phyloP scores from a whole-genome alignment of 1,140 invertebrate genomes.

The Asobara japonica region DNA sequence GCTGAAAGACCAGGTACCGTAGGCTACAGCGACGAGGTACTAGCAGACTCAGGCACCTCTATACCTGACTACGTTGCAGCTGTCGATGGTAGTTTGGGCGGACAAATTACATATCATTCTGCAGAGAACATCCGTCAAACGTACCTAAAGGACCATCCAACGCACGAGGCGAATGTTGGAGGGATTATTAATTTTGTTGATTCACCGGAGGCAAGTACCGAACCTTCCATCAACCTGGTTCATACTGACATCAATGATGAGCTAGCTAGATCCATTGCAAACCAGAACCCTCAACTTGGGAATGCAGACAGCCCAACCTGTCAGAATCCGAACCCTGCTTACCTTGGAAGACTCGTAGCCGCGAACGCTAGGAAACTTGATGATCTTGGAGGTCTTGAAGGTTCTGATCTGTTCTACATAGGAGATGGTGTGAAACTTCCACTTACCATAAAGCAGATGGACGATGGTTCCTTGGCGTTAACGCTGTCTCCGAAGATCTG shows the following conservation, averaged over 20 bases:
- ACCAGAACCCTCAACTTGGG: too few relatives aligned
- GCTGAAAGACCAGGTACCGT: background rate
- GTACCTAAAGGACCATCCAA: conserved; percentile 42
- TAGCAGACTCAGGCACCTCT: background rate
- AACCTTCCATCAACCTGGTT: too few relatives aligned
- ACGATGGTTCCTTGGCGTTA: conserved; percentile 53
- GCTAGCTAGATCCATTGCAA: too few relatives aligned
- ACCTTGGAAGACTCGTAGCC: conserved; percentile 31
- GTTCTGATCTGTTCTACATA: conserved; percentile 51
- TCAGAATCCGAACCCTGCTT: conserved; percentile 36
- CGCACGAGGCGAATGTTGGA: background rate
- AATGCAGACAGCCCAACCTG: too few relatives aligned
- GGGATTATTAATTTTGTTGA: too few relatives aligned
- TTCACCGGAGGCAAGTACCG: too few relatives aligned
- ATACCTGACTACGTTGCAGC: too few relatives aligned
- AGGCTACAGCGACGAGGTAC: background rate
- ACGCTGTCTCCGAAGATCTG: conserved; percentile 52
- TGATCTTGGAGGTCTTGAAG: conserved; percentile 33
- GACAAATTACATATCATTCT: conserved; percentile 47
- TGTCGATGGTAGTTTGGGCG: too few relatives aligned
- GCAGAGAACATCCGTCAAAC: conserved; percentile 41
- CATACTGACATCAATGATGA: too few relatives aligned
- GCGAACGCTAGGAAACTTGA: background rate
- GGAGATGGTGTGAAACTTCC: conserved; percentile 55
- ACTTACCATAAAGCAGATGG: conserved; percentile 47